Conservation (phyloP, 2,797 vertebrate genomes). For the Malacoctenus gilli region DNA sequence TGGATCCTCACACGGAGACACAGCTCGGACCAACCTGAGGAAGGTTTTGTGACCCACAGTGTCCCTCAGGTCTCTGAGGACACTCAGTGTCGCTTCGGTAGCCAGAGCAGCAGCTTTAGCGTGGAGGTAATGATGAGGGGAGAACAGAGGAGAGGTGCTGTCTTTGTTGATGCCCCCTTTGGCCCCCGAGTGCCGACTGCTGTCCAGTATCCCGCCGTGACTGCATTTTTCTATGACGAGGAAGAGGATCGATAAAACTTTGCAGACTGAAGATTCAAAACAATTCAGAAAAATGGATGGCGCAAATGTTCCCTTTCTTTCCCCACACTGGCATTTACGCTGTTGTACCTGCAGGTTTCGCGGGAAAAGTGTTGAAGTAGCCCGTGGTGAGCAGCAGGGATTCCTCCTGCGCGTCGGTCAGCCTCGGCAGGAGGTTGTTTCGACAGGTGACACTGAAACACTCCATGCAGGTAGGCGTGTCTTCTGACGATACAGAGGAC, state of each 20-base stretch:
- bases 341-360: constrained; percentile 83
- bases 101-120: constrained; percentile 82
- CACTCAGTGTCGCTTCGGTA: constrained; percentile 80
- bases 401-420: constrained; percentile 44
- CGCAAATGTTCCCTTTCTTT: too few relatives aligned
- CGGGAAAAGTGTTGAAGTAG: constrained; percentile 81
- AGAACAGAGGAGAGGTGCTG: constrained; percentile 85
- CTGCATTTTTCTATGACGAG: constrained; percentile 86
- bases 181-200: constrained; percentile 78
- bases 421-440: constrained; percentile 77
- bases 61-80: constrained; percentile 81
- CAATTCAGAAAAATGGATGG: too few relatives aligned
- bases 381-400: constrained; percentile 84
- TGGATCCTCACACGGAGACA: too few relatives aligned
- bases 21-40: too few relatives aligned
- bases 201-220: constrained; percentile 87
- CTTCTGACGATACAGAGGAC: constrained; percentile 53
- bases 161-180: constrained; percentile 91
- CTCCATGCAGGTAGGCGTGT: constrained; percentile 83
- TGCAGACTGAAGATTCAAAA: too few relatives aligned
- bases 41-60: constrained; percentile 79
- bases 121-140: constrained; percentile 87
- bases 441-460: constrained; percentile 84
- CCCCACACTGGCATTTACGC: too few relatives aligned
- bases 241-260: too few relatives aligned